Conservation (phyloP, 2,797 vertebrate genomes). For the Labeo calbasu region DNA sequence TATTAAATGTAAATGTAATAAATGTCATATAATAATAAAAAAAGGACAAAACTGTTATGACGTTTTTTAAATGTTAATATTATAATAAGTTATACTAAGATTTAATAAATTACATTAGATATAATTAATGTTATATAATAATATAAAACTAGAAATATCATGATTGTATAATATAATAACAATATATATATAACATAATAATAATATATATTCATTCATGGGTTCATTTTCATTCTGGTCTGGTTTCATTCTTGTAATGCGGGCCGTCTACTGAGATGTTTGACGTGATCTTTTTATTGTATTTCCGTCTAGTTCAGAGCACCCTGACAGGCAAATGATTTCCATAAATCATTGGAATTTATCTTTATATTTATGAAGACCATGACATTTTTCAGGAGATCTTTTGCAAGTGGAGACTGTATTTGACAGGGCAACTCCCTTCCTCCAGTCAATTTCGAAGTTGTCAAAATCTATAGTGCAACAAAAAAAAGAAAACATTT, state of each 20-base stretch:
- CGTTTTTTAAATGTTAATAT: no score
- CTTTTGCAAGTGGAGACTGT: background rate
- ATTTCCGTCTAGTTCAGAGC: background rate
- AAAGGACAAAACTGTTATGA: no score
- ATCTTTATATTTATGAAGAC: background rate
- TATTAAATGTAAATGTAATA: no score
- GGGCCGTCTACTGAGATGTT: background rate
- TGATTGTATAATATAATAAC: background rate
- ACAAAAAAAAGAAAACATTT: conserved; percentile 53
- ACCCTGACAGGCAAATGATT: background rate
- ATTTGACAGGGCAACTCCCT: conserved; percentile 19
- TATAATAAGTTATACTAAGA: no score
- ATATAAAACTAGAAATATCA: background rate
- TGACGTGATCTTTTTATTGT: background rate
- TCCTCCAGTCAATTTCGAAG: conserved; percentile 6
- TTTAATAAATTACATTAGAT: no score
- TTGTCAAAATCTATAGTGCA: conserved; percentile 5
- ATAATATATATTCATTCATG: background rate
- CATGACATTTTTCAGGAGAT: background rate
- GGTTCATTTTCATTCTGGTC: background rate
- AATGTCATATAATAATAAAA: no score
- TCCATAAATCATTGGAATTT: background rate
- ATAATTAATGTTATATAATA: background rate
- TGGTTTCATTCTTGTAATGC: background rate
- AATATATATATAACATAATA: no score